Evolutionary conservation across 2,888 invertebrate species (phyloP).

Genomic region (Hypselothyrea guttata): DNA sequence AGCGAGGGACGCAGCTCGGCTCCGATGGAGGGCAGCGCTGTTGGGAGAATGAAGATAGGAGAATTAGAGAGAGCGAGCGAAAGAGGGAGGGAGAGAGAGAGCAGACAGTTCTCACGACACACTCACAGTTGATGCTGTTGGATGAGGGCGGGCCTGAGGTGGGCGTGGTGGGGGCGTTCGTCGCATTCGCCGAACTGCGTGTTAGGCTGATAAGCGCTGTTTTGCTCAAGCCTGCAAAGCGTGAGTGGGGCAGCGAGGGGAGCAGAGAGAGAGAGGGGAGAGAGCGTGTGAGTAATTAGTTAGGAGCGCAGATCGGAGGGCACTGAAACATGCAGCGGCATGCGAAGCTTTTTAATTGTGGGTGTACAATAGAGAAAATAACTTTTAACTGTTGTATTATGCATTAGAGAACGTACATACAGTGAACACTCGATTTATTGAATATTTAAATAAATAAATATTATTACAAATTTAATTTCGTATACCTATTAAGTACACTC

Average conservation of each 20-base stretch:
- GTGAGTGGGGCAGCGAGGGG: conserved; percentile 35
- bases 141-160: conserved; percentile 88
- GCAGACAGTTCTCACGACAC: conserved; percentile 26
- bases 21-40: conserved; percentile 86
- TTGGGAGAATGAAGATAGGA: conserved; percentile 4
- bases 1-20: conserved; percentile 86
- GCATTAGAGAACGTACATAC: conserved; percentile 17
- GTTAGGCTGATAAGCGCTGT: conserved; percentile 91
- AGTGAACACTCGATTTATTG: background rate
- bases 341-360: conserved; percentile 62
- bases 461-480: too few relatives aligned
- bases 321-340: conserved; percentile 38
- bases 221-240: conserved; percentile 88
- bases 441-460: too few relatives aligned
- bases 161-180: conserved; percentile 85
- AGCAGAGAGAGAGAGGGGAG: conserved; percentile 45
- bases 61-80: conserved; percentile 13
- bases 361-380: conserved; percentile 66
- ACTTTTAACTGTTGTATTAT: conserved; percentile 36
- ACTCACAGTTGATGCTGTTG: conserved; percentile 86
- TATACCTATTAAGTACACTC: too few relatives aligned
- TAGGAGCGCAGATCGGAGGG: conserved; percentile 13
- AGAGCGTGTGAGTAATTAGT: conserved; percentile 71
- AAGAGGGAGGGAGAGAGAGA: conserved; percentile 14
- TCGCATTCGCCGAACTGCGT: conserved; percentile 79